Evolutionary conservation across 2,888 invertebrate genomes (phyloP).

Genomic region (Alviniconcha strummeri): DNA sequence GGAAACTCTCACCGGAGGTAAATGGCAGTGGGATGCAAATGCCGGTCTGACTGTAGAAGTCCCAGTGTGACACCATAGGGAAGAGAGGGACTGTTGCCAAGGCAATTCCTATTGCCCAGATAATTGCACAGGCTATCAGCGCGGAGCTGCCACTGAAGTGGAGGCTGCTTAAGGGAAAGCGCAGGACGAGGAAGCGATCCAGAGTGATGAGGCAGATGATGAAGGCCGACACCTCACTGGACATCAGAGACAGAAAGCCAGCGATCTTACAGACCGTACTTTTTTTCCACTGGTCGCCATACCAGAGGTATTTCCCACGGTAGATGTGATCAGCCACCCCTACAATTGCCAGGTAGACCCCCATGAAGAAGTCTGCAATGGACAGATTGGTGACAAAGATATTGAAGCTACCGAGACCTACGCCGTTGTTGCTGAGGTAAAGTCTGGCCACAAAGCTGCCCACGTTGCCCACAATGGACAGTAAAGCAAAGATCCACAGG

Average conservation of each 20-base stretch:
- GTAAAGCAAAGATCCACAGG: conserved; percentile 25
- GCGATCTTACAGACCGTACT: conserved; percentile 27
- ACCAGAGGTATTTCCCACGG: conserved; percentile 25
- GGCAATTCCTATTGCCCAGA: conserved; percentile 28
- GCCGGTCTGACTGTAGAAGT: conserved; percentile 35
- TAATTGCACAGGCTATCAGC: conserved; percentile 21
- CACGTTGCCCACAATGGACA: conserved; percentile 30
- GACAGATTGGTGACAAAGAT: conserved; percentile 6
- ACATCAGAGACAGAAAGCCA: conserved; percentile 30
- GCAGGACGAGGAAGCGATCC: conserved; percentile 34
- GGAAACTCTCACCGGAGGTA: conserved; percentile 19
- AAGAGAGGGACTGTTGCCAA: conserved; percentile 34
- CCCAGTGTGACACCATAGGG: conserved; percentile 33
- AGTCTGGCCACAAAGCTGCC: conserved; percentile 31
- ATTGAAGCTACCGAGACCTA: conserved; percentile 1
- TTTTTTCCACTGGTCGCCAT: conserved; percentile 28
- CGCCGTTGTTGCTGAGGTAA: conserved; percentile 31
- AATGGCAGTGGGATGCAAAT: conserved; percentile 37
- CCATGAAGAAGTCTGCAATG: conserved; percentile 18
- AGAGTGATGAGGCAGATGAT: conserved; percentile 36
- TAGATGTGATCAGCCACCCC: conserved; percentile 35
- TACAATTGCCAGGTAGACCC: conserved; percentile 33
- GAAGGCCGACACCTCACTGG: conserved; percentile 32
- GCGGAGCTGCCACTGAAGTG: conserved; percentile 36
- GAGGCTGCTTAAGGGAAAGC: conserved; percentile 29